Evolutionary conservation across 2,113 vertebrate species (phyloP).

Genomic region (Rhodinocichla rosea): DNA sequence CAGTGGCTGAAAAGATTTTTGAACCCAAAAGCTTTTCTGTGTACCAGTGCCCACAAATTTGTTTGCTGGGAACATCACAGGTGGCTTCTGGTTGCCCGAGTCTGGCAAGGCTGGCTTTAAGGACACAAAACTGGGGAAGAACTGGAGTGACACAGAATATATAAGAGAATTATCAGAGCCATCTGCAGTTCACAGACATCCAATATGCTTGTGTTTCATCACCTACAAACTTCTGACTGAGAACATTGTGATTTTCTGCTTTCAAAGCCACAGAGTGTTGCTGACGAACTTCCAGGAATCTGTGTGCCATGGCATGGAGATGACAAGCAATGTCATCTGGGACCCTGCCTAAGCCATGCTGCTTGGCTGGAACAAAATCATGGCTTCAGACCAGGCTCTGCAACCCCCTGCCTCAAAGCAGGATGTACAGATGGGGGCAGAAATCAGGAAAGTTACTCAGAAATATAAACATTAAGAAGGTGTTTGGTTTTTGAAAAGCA

Average conservation of each 20-base stretch:
- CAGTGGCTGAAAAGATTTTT: background rate
- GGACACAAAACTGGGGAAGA: background rate
- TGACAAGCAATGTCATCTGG: rapidly evolving
- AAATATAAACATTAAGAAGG: background rate
- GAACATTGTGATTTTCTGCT: background rate
- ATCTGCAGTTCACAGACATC: background rate
- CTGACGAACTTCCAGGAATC: background rate
- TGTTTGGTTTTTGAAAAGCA: background rate
- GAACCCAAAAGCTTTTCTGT: background rate
- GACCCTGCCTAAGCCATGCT: background rate
- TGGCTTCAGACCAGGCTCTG: background rate
- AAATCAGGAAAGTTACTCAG: background rate
- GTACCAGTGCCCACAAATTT: background rate
- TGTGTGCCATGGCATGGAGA: background rate
- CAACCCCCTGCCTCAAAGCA: background rate
- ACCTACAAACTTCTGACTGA: background rate
- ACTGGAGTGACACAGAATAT: background rate
- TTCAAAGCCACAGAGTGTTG: background rate
- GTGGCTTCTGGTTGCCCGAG: background rate
- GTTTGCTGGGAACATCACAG: background rate
- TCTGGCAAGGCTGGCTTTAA: background rate
- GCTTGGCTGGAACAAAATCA: background rate
- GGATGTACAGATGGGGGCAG: background rate
- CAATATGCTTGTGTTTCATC: background rate
- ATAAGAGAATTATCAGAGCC: background rate